Base-by-base conservation (phyloP, 2,797 vertebrate species). In the Helicolenus hilgendorfi region DNA sequence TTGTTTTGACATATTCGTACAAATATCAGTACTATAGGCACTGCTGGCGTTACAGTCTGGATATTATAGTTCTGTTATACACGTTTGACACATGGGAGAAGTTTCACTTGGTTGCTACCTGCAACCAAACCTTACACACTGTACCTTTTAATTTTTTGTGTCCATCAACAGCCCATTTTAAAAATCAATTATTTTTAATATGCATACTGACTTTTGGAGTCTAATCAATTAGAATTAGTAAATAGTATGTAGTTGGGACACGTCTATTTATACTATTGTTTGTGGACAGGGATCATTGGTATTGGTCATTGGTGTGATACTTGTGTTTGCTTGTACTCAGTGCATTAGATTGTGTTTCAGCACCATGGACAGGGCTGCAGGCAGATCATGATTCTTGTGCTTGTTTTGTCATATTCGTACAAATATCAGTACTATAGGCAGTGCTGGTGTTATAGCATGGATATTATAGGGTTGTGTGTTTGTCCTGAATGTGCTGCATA, bases 1-100 rank as follows among this genome's bases (percentile, higher is more conserved):
- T 8, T 49, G n/a, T 3, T 60, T 29, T 49, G 22, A 59, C 53
- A 60, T 2, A 5, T 4, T 5, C 20, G 20, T 15, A 29, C 49
- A 11, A 2, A 15, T 36, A 35, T 31, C 65, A 68, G 70, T 11
- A 65, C 63, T 62, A 4, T 0, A 71, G 81, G 68, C 87, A 69
- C 76, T 1, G 27, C 59, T 13, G 18, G 8, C 7, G 1, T 53
- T 5, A 5, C 8, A 1, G 62, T 20, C 7, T 13, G 3, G 22
- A 20, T 22, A 4, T 6, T 4, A 7, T 15, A 4, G 18, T 29
- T 29, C 7, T 35, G 35, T 0, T 35, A 7, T 8, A 35, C 35
- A 35, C 35, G 33, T 35, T 8, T 35, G 35, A 11, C 35, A 36
- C 3, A 36, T 1, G 35, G 35, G 35, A 36, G 11, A 29, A 29